These are phyloP conservation scores for Parthenolecanium corni DNA, from an alignment of 2,888 invertebrate species.

Conservation along the genomic window DNA sequence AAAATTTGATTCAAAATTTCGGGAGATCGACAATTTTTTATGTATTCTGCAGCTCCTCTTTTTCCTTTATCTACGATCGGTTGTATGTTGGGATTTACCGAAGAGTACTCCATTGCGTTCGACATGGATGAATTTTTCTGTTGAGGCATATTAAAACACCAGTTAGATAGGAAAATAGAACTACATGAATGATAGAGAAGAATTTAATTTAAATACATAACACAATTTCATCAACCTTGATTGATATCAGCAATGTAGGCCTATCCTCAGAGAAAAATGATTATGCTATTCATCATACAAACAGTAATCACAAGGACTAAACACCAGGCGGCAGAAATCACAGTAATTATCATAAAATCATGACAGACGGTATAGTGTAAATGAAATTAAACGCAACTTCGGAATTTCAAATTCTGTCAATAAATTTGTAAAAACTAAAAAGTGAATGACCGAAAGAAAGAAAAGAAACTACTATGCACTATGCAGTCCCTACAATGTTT, in stretches of 20 bases:
- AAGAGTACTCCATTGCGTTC: conserved; percentile 12
- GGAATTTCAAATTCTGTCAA: neutral
- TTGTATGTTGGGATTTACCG: neutral
- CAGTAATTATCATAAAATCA: neutral
- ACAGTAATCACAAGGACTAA: neutral
- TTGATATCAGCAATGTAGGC: conserved; percentile 11
- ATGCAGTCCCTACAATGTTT: no score
- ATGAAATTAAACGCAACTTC: neutral
- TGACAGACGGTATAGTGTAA: neutral
- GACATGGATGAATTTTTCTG: neutral
- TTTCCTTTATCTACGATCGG: conserved; percentile 16
- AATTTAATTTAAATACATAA: neutral
- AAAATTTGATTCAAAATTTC: conserved; percentile 11
- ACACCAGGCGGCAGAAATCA: neutral
- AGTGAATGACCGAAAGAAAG: conserved; percentile 27
- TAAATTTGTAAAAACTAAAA: neutral
- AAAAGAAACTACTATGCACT: neutral
- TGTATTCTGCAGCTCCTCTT: conserved; percentile 20
- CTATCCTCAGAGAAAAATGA: conserved; percentile 6
- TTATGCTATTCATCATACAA: neutral
- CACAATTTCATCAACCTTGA: conserved; percentile 10
- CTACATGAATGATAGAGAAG: neutral
- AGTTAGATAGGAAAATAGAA: neutral
- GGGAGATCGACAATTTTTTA: conserved; percentile 11
- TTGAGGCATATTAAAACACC: neutral